These are phyloP conservation scores for Percopsis transmontana DNA, from an alignment of 2,113 vertebrate species.

Conservation along the genomic window DNA sequence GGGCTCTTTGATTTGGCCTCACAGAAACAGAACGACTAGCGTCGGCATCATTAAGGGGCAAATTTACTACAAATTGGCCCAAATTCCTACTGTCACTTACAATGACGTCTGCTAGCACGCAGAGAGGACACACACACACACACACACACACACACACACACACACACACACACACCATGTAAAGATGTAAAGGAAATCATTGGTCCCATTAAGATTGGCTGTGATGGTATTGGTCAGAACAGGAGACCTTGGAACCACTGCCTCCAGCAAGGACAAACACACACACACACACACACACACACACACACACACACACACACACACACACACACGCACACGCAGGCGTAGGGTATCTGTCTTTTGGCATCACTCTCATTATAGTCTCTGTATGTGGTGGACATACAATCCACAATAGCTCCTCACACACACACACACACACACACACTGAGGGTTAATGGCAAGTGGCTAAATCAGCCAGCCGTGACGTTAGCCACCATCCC, in stretches of 20 bases:
- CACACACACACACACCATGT: neutral
- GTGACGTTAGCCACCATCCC: slow-evolving; percentile 51
- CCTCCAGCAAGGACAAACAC: slow-evolving; percentile 13
- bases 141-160: neutral
- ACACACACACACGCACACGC: neutral
- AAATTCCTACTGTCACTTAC: slow-evolving; percentile 96
- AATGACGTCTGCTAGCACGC: slow-evolving; percentile 87
- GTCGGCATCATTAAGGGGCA: slow-evolving; percentile 90
- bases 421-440: neutral
- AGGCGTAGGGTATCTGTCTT: neutral
- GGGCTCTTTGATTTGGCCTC: slow-evolving; percentile 86
- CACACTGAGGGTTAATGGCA: slow-evolving; percentile 55
- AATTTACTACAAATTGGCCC: slow-evolving; percentile 96
- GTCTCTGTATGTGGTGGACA: neutral
- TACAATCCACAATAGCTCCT: neutral
- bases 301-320: neutral
- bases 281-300: neutral
- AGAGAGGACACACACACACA: slow-evolving; percentile 47
- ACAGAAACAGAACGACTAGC: slow-evolving; percentile 74
- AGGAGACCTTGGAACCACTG: slow-evolving; percentile 1
- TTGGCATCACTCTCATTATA: neutral
- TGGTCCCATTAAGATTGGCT: slow-evolving; percentile 12
- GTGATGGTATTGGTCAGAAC: slow-evolving; percentile 13
- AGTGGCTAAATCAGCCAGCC: slow-evolving; percentile 63
- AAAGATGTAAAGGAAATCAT: slow-evolving; percentile 29